Percentiles rank a stretch among this genome's conserved stretches.
Conservation (phyloP, 2,113 vertebrate genomes). For the Amblyornis subalaris region DNA sequence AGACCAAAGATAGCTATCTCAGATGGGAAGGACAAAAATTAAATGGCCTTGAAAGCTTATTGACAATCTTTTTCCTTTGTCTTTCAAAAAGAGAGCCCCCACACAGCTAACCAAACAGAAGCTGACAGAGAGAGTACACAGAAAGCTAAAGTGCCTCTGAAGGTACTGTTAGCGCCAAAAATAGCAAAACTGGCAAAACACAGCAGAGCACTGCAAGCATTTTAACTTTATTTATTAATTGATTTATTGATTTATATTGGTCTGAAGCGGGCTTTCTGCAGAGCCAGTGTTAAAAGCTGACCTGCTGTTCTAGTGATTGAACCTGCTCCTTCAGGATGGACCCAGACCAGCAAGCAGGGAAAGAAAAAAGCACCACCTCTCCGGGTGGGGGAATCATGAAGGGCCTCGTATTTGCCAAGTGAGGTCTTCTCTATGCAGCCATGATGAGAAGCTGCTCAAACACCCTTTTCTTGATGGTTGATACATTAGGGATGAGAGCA, state of each 20-base stretch:
- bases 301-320: not conserved
- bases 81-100: not conserved
- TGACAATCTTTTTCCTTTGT: not conserved
- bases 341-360: not conserved
- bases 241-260: too few relatives aligned
- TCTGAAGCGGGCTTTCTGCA: not conserved
- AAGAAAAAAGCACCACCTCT: not conserved
- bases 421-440: not conserved
- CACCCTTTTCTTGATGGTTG: not conserved
- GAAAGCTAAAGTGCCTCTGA: not conserved
- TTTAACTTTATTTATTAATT: not conserved
- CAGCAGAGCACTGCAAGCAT: not conserved
- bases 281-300: not conserved
- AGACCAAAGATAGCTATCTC: not conserved
- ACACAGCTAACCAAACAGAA: not conserved
- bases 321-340: not conserved
- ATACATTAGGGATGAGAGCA: not conserved
- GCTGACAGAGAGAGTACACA: not conserved
- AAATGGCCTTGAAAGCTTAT: not conserved
- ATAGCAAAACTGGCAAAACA: not conserved
- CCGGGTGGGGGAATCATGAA: not conserved
- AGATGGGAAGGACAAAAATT: not conserved
- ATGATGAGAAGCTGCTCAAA: not conserved
- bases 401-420: rapidly evolving
- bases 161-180: not conserved